Base-by-base conservation (phyloP, 92 coral and sea anemone species). In the Metridium senile region DNA sequence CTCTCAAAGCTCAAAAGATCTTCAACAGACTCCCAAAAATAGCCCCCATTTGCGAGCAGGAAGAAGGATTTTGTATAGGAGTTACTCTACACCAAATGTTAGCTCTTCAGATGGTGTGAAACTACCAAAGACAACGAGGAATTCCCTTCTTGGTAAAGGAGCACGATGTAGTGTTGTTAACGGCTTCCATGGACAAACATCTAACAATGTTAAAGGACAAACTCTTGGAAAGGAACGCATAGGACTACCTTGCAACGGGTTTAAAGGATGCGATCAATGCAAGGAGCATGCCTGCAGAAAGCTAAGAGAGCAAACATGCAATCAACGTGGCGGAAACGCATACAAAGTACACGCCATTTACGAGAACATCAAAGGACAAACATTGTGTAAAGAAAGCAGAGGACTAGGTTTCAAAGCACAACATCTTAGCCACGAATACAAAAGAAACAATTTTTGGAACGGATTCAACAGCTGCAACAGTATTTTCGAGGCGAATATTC, bases 1-100 rank as follows among this genome's bases (percentile, higher is more conserved):
- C 57, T 73, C 78, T 8, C 78, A 57, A 27, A 73, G 78, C 25
- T 73, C 78, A 0, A 73, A 73, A 21, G 66, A 73, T 32, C 30
- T 73, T 6, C 78, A 73, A 21, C 67, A 33, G 26, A 33, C 39
- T 21, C 13, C 22, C 23, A 33, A 47, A 73, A 56, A 8, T 19
- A 73, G 64, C 56, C n/a, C 56, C 6, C n/a, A 22, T 21, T 32
- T 73, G 13, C 54, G n/a, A 26, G 35, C 53, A 16, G 68, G 78
- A 17, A 73, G 67, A 35, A 73, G 78, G 21, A 34, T 73, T 23
- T 25, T 73, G n/a, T 18, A 31, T 21, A 39, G 56, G 9, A 57
- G 68, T 16, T 58, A 33, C 64, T 73, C 78, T 9, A 28, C 68
- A 20, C 78, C 78, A 19, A 58, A 73, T 58, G 49, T 73, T 11